Evolutionary conservation across 2,797 vertebrate species (phyloP).

Genomic region (Arctocebus calabarensis): DNA sequence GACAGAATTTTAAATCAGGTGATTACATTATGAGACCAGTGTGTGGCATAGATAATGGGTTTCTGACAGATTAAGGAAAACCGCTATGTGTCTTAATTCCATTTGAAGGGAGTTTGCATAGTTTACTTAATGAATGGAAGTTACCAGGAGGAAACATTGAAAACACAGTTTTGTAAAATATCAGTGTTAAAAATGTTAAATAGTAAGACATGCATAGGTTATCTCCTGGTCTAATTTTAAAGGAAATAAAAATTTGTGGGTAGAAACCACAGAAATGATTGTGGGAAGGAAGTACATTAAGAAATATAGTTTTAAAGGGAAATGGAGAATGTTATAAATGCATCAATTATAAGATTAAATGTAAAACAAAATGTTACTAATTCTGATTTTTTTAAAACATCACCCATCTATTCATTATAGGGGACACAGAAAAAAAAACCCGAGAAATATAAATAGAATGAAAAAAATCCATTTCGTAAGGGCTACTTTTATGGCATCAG

Average conservation of each 20-base stretch:
- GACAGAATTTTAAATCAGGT: slow-evolving; percentile 55
- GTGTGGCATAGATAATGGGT: background rate
- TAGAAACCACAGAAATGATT: background rate
- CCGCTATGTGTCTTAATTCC: background rate
- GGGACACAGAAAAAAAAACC: slow-evolving; percentile 27
- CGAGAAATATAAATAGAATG: background rate
- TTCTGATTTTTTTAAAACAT: background rate
- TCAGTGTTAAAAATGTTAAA: slow-evolving; percentile 1
- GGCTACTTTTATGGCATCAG: slow-evolving; percentile 31
- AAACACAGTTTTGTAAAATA: slow-evolving; percentile 47
- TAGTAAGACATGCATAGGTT: background rate
- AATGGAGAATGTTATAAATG: slow-evolving; percentile 29
- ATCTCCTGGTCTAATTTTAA: slow-evolving; percentile 47
- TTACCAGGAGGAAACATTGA: background rate
- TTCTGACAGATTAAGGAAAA: slow-evolving; percentile 49
- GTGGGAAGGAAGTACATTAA: slow-evolving; percentile 6
- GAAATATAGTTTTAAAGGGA: slow-evolving; percentile 16
- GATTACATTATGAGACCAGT: background rate
- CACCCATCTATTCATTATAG: slow-evolving; percentile 21
- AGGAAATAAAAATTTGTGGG: slow-evolving; percentile 40
- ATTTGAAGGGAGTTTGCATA: slow-evolving; percentile 10
- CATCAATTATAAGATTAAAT: slow-evolving; percentile 42
- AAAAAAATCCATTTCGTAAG: background rate
- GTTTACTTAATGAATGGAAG: slow-evolving; percentile 27
- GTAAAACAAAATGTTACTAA: slow-evolving; percentile 25